Evolutionary conservation across 2,888 invertebrate genomes (phyloP), one percentile per base, ranked within the genome.

Genomic region (Eurois occulta): DNA sequence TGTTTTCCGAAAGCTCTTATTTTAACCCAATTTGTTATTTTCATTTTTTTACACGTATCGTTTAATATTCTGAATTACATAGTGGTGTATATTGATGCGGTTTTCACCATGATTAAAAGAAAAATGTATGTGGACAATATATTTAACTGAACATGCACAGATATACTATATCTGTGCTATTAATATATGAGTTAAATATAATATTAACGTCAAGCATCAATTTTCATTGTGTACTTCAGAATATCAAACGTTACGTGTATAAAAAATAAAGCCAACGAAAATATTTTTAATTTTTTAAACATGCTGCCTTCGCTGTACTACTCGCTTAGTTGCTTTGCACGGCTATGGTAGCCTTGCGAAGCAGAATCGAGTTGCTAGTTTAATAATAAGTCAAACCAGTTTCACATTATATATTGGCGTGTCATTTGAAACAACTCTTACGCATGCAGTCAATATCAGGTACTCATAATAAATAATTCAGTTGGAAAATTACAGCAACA

Each of bases 401-500:
- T 65, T 18, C 28, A n/a, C 2, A 41, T 18, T 18, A 2, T 0
- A 1, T 79, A 38, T 32, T 13, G 24, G 38, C 18, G 28, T 58
- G 21, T n/a, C n/a, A n/a, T n/a, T n/a, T n/a, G 18, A 77, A 38
- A 46, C 7, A 41, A 32, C 60, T 21, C 11, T 35, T 41, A 28
- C 24, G 18, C 11, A 38, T 28, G 7, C 11, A 32, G 5, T 80
- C 2, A n/a, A 55, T 41, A 32, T 46, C 21, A 64, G 46, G 28
- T 28, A 28, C 18, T 52, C n/a, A 41, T 55, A 16, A 32, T 1
- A 16, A n/a, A 8, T n/a, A 69, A 38, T 60, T 60, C 24, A 35
- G 4, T 35, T n/a, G 18, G 48, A 74, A 52, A 48, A 74, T 62
- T 52, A 52, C 38, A 81, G 16, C 13, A 24, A 41, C 48, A 58